Evolutionary conservation across 2,113 vertebrate species (phyloP), one percentile per base, ranked within the genome.

Genomic region (Struthio camelus): DNA sequence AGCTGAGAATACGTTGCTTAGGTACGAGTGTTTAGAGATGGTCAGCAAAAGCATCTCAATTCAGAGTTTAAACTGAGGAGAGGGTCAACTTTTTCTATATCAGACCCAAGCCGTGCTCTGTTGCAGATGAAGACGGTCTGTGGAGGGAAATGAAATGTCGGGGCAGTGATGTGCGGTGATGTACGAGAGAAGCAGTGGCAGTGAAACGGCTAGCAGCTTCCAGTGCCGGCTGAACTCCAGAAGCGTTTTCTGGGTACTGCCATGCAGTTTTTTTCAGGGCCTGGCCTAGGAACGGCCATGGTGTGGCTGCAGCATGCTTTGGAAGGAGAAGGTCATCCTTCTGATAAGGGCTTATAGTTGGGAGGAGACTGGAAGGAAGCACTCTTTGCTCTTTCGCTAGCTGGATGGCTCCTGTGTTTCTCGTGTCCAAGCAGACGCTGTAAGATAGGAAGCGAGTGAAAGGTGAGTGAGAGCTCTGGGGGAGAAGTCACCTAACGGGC

Each of bases 81-180:
- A 3, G 14, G 27, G 11, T 22, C 67, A 11, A 2, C 27, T 36
- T 61, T 3, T 16, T 34, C 44, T 15, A 14, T 23, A 24, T 3
- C 1, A 2, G 38, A n/a, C 12, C 20, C 32, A 13, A 32, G 46
- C 16, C 3, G 38, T 4, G 2, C 42, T 32, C 10, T 2, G 14
- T 48, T 19, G 6, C 20, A 38, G 28, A 1, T 59, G 32, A n/a
- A 2, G 12, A 12, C 3, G 2, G 8, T 22, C 61, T 19, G 38
- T 3, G 3, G 44, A 50, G 44, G 23, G 30, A 22, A n/a, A 11
- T 14, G 28, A 51, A 17, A 18, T 28, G 22, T 25, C 1, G 4
- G 23, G 38, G 51, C 42, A 1, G 7, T 30, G 42, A 20, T 18
- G 14, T 14, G 42, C 30, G 7, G 22, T 10, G 15, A 18, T 44